Percentiles rank a stretch among this genome's conserved stretches.
Evolutionary conservation across 1,140 invertebrate genomes (phyloP).

Genomic region (Drosophila watanabei): DNA sequence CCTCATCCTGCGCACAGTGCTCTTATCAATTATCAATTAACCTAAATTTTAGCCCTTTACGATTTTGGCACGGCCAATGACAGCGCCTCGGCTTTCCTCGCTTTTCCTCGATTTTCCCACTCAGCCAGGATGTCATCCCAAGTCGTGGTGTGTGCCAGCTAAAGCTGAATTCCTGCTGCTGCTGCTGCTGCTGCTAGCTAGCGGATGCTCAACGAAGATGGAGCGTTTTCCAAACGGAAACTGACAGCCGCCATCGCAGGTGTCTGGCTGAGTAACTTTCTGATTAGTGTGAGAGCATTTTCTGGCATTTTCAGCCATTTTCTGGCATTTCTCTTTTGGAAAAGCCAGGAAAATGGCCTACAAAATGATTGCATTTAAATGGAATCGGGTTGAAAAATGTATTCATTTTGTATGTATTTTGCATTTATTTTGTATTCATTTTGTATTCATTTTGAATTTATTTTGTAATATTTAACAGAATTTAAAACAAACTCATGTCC

Average conservation of each 20-base stretch:
- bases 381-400: not conserved
- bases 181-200: not conserved
- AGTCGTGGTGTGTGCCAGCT: slow-evolving; percentile 54
- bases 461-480: not conserved
- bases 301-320: slow-evolving; percentile 33
- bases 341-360: slow-evolving; percentile 1
- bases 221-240: slow-evolving; percentile 67
- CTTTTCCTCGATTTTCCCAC: not conserved
- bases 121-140: slow-evolving; percentile 31
- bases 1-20: slow-evolving; percentile 16
- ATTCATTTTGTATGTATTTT: no score
- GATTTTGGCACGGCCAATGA: slow-evolving; percentile 73
- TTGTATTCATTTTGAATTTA: no score
- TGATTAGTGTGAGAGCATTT: slow-evolving; percentile 69
- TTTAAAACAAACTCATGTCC: not conserved
- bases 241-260: slow-evolving; percentile 56
- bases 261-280: slow-evolving; percentile 38
- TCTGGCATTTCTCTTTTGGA: slow-evolving; percentile 17
- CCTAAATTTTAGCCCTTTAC: slow-evolving; percentile 75
- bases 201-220: slow-evolving; percentile 56
- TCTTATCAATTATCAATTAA: slow-evolving; percentile 84
- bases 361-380: not conserved
- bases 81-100: slow-evolving; percentile 1
- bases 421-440: no score
- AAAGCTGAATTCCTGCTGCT: slow-evolving; percentile 28